phyloP scores from a whole-genome alignment of 1,140 invertebrate genomes.

The Heliconius eleuchia region DNA sequence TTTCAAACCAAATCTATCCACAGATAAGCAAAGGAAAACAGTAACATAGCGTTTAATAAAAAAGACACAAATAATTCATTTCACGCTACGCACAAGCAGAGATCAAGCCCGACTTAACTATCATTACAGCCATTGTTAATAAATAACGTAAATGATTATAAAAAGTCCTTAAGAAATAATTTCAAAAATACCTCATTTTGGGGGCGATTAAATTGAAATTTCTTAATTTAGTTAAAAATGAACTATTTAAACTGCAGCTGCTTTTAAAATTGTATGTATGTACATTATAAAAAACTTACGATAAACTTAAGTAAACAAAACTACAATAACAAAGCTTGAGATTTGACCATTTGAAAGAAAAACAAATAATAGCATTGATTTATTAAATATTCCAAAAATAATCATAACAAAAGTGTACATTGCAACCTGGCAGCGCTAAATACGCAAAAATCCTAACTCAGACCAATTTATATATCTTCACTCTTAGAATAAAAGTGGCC shows the following conservation, averaged over 20 bases:
- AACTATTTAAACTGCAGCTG: not conserved
- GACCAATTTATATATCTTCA: not conserved
- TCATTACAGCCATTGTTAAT: conserved; percentile 13
- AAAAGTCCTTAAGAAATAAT: conserved; percentile 11
- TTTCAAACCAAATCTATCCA: conserved; percentile 1
- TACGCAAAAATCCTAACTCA: not conserved
- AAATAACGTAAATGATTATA: conserved; percentile 10
- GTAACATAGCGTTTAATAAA: not conserved
- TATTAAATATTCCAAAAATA: conserved; percentile 2
- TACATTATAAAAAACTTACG: not conserved
- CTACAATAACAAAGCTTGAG: not conserved
- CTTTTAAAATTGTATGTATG: conserved; percentile 1
- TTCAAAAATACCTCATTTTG: not conserved
- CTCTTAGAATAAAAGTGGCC: not conserved
- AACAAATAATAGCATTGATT: conserved; percentile 12
- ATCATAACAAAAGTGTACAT: conserved; percentile 11
- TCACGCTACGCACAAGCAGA: conserved; percentile 7
- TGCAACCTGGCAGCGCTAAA: not conserved
- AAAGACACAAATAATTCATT: not conserved
- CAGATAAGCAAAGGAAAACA: conserved; percentile 8
- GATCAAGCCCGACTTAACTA: conserved; percentile 14
- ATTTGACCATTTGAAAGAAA: not conserved
- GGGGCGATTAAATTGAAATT: not conserved
- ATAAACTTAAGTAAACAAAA: not conserved
- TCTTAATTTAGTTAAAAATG: not conserved